Conservation (phyloP, 2,113 vertebrate species). For the Brachyistius frenatus region DNA sequence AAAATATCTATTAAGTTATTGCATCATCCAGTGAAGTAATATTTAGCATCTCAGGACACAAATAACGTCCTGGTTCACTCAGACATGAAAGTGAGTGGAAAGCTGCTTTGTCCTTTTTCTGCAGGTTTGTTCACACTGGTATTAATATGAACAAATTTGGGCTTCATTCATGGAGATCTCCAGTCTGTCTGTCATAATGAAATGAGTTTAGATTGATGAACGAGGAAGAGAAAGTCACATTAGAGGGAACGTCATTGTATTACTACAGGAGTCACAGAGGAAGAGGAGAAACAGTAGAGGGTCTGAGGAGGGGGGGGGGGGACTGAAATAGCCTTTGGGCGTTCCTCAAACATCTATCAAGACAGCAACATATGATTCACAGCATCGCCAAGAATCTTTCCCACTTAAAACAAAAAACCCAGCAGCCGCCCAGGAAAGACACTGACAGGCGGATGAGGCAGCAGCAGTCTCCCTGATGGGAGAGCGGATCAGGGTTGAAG, state of each 20-base stretch:
- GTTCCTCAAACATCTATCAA: slow-evolving; percentile 66
- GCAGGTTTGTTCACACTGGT: slow-evolving; percentile 33
- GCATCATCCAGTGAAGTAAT: slow-evolving; percentile 21
- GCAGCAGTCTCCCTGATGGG: slow-evolving; percentile 13
- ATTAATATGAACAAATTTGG: slow-evolving; percentile 28
- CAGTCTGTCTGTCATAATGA: slow-evolving; percentile 59
- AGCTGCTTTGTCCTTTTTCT: slow-evolving; percentile 41
- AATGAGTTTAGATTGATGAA: slow-evolving; percentile 71
- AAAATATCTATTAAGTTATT: slow-evolving; percentile 9
- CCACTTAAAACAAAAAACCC: slow-evolving; percentile 52
- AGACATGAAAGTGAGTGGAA: slow-evolving; percentile 19
- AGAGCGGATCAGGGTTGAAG: slow-evolving; percentile 19
- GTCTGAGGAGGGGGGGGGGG: background rate
- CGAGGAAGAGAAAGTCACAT: slow-evolving; percentile 56
- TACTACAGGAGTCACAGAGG: slow-evolving; percentile 12
- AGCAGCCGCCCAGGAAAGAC: slow-evolving; percentile 52
- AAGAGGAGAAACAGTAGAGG: slow-evolving; percentile 18
- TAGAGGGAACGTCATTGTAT: slow-evolving; percentile 54
- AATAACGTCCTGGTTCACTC: slow-evolving; percentile 43
- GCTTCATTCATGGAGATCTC: slow-evolving; percentile 33
- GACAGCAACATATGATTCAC: slow-evolving; percentile 60
- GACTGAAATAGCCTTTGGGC: slow-evolving; percentile 51
- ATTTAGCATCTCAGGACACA: slow-evolving; percentile 14
- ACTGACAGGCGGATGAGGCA: slow-evolving; percentile 45
- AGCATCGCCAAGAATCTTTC: slow-evolving; percentile 50